Evolutionary conservation across 2,797 vertebrate species (phyloP), one percentile per base, ranked within the genome.

Genomic region (Cottoperca gobio): DNA sequence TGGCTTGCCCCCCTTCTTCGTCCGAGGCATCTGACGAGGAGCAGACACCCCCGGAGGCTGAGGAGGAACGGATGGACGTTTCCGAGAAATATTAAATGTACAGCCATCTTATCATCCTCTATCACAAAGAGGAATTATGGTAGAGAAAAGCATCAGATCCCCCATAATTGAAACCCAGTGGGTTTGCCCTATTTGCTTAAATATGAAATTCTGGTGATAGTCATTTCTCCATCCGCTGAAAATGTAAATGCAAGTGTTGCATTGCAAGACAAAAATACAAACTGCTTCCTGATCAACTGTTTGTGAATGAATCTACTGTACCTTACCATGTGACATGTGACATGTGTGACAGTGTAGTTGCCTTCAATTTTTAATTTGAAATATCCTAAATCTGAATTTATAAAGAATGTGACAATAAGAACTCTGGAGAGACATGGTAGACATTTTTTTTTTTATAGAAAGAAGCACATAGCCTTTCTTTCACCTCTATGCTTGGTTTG

Each of bases 401-500:
- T 46, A 24, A 46, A 49, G 33, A 72, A 31, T 48, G 40, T 50
- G 57, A 57, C 5, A 53, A 37, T 73, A 65, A 59, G 46, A 69
- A 64, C 26, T 60, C 35, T 10, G 4, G 58, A 39, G 45, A 84
- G 24, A 77, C 39, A 5, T 26, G 50, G 66, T 37, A 40, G 43
- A 58, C 21, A 31, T 74, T 88, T 85, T 88, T 87, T 88, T 87
- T 33, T 33, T 33, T 33, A n/a, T 86, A 88, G 81, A 84, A 72
- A 62, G 63, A 69, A 50, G 63, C 59, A 23, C 50, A n/a, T 11
- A 72, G 81, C 70, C 69, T 60, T 43, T 79, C 64, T 72, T 70
- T 84, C 85, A 88, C 89, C 89, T 85, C 79, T 73, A 76, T 74
- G 81, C 81, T 87, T 77, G 87, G 82, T 83, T 90, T 90, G 73